Base-by-base conservation (phyloP, 2,113 vertebrate genomes). In the Castor canadensis region DNA sequence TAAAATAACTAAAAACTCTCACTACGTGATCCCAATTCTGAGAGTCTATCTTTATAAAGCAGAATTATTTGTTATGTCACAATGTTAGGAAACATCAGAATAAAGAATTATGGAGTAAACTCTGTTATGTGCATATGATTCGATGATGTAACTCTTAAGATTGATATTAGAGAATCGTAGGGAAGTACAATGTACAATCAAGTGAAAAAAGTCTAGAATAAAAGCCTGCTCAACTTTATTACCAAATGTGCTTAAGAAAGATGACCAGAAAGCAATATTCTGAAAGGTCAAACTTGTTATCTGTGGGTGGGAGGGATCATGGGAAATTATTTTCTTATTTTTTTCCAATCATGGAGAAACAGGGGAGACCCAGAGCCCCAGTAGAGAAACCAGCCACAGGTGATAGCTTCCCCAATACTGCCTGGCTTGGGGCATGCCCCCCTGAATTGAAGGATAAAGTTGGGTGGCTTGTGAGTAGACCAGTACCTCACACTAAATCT, bases 1-100 rank as follows among this genome's bases (percentile, higher is more conserved):
- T 72, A 76, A 89, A 87, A 69, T 81, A 75, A 91, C 71, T 58
- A 80, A 84, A 96, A 91, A 28, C 30, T 72, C 38, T 69, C 47
- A 76, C 5, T 16, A 72, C 6, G 9, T 84, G 80, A 79, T 28
- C 22, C 20, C 3, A 5, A 19, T 79, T 89, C 30, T 69, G 49
- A 24, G 35, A 83, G 17, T 38, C 40, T 66, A 4, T 86, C 9
- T 35, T 80, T 49, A 1, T 71, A 45, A 72, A 85, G 28, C 62
- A 87, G 47, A 56, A n/a, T 66, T 71, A 4, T 79, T 73, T 92
- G 26, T 60, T 60, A 45, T 43, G 4, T 54, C 60, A 83, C 91
- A 77, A 64, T 19, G 40, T 73, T 28, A 64, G 38, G 47, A 38
- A 54, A 38, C 64, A 32, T 54, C 13, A 40, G n/a, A 80, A 69